A percentile compares a stretch with the other conserved stretches of the same genome.
phyloP scores from a whole-genome alignment of 1,140 invertebrate species.

The Chironomus tepperi region DNA sequence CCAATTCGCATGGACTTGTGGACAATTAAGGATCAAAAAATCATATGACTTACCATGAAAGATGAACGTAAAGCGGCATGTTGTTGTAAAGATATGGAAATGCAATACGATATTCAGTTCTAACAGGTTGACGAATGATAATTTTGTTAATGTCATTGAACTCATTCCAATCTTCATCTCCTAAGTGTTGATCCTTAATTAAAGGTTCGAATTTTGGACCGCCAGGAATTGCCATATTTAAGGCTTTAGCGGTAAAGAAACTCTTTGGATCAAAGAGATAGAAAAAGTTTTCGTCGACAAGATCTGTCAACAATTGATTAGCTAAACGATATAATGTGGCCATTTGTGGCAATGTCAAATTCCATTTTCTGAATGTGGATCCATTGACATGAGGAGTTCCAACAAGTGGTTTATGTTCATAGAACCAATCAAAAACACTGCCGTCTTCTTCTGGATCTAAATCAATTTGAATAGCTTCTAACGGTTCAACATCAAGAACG shows the following conservation, averaged over 20 bases:
- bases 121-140: conserved; percentile 95
- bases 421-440: conserved; percentile 90
- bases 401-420: conserved; percentile 94
- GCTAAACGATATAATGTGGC: conserved; percentile 94
- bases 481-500: conserved; percentile 95
- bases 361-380: conserved; percentile 93
- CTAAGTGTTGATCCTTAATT: conserved; percentile 94
- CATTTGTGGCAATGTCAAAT: conserved; percentile 90
- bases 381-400: conserved; percentile 94
- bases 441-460: conserved; percentile 93
- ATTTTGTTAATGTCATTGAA: conserved; percentile 99
- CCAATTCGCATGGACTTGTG: conserved; percentile 30
- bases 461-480: conserved; percentile 99
- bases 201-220: conserved; percentile 99
- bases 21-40: neutral
- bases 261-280: conserved; percentile 99
- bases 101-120: conserved; percentile 98
- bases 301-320: conserved; percentile 96
- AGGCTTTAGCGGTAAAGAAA: conserved; percentile 98
- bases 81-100: conserved; percentile 99
- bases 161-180: conserved; percentile 99
- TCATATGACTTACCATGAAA: conserved; percentile 70
- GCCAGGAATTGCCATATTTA: conserved; percentile 99
- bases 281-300: conserved; percentile 98
- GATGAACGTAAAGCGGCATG: conserved; percentile 89